These are phyloP conservation scores for Gila robusta DNA, from an alignment of 2,797 vertebrate species.

Conservation along the genomic window DNA sequence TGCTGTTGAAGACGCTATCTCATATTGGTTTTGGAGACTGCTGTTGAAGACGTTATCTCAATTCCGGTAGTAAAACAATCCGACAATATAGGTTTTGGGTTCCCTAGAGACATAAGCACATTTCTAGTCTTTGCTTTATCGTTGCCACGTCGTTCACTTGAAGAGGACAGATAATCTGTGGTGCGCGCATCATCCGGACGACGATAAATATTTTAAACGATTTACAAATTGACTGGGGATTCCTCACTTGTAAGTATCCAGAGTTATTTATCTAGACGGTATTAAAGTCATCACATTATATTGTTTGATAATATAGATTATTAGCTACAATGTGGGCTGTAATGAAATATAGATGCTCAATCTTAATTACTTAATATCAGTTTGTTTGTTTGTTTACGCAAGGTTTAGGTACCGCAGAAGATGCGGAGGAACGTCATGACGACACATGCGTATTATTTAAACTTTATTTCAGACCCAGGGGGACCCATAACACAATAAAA, in stretches of 20 bases:
- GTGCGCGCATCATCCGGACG: neutral
- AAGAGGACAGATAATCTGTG: neutral
- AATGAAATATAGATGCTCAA: neutral
- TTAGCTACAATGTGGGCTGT: neutral
- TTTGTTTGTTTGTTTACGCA: constrained; percentile 61
- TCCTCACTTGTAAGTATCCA: constrained; percentile 25
- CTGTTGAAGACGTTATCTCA: constrained; percentile 1
- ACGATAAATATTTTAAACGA: neutral
- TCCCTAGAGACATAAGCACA: neutral
- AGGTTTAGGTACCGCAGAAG: constrained; percentile 61
- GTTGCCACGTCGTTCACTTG: neutral
- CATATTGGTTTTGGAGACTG: neutral
- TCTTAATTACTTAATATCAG: neutral
- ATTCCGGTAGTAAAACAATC: neutral
- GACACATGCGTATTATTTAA: constrained; percentile 50
- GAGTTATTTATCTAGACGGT: neutral
- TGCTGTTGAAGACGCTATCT: constrained; percentile 1
- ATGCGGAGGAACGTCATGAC: constrained; percentile 62
- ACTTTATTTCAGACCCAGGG: too few relatives aligned
- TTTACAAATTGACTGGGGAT: neutral
- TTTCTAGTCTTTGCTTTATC: neutral
- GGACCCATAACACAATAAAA: too few relatives aligned
- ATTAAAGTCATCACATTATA: neutral
- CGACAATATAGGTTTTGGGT: neutral
- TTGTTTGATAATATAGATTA: neutral